Base-by-base conservation (phyloP, 2,797 vertebrate genomes). In the Anableps anableps region DNA sequence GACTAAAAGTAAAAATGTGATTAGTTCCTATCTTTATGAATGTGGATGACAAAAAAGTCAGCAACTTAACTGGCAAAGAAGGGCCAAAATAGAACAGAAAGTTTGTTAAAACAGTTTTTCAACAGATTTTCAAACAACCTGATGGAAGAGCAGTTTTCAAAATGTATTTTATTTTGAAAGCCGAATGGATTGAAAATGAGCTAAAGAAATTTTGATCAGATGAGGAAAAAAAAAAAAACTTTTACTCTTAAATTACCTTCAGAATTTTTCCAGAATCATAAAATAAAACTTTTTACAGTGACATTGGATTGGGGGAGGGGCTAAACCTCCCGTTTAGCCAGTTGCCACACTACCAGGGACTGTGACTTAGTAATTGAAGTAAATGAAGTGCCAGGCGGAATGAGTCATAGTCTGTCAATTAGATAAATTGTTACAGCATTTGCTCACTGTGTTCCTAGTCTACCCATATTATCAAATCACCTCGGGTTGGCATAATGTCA, bases 401-500 rank as follows among this genome's bases (percentile, higher is more conserved):
- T 93, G 92, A 92, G 85, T 92, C 90, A 93, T 83, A 85, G 86
- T 80, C 85, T 92, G 91, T 91, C 88, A 92, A 92, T 93, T 91
- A 91, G 88, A 92, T 89, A 84, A 91, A 91, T 85, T 88, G 88
- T 90, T 88, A 88, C 86, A 91, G 83, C 85, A 75, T 91, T 92
- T 88, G 76, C 83, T 88, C 89, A 76, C 82, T 77, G 85, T 80
- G 83, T 82, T 93, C 80, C 85, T 83, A 51, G 83, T 90, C 88
- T 86, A 87, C 83, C 86, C 86, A 82, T 89, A 90, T 92, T 89
- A 92, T 86, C 85, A 84, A 91, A 91, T 91, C 89, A 90, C 89
- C 88, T 92, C 87, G 88, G 92, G 90, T 91, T 92, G 89, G 80
- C 76, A 60, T 77, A 6, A 84, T 89, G 91, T 92, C 91, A 85